Percentiles rank a stretch among this genome's conserved stretches.
phyloP scores from a whole-genome alignment of 1,140 invertebrate species.

The Meloidogyne hapla region DNA sequence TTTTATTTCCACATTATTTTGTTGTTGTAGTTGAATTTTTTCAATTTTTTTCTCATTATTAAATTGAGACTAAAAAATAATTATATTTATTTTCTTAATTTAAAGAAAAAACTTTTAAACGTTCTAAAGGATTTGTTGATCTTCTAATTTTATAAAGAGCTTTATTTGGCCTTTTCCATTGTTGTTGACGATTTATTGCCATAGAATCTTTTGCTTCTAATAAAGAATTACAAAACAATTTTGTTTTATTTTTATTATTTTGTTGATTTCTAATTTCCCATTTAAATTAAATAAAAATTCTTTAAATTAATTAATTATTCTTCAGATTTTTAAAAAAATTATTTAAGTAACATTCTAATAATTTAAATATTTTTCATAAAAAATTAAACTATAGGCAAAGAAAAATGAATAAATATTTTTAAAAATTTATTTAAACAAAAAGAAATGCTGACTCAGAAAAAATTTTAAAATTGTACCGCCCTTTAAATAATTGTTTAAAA shows the following conservation, averaged over 20 bases:
- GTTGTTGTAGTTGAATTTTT: neutral
- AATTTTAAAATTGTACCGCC: too few relatives aligned
- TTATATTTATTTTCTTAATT: neutral
- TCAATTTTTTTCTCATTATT: neutral
- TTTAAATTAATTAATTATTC: too few relatives aligned
- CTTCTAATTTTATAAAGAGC: neutral
- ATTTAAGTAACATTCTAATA: too few relatives aligned
- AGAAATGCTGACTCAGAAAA: too few relatives aligned
- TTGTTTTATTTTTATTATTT: neutral
- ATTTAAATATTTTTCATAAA: too few relatives aligned
- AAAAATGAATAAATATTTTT: too few relatives aligned
- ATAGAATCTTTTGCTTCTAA: neutral
- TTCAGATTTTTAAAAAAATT: too few relatives aligned
- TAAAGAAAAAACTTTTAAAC: neutral
- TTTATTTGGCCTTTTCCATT: neutral
- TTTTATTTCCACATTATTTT: neutral
- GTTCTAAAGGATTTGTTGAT: neutral
- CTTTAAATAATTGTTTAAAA: too few relatives aligned
- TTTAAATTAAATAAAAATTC: neutral
- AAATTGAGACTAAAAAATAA: neutral
- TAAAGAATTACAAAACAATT: neutral
- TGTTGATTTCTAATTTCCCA: neutral
- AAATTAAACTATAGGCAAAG: too few relatives aligned
- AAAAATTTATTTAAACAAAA: too few relatives aligned
- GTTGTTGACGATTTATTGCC: neutral